Evolutionary conservation across 2,797 vertebrate genomes (phyloP).

Genomic region (Sciurus carolinensis): DNA sequence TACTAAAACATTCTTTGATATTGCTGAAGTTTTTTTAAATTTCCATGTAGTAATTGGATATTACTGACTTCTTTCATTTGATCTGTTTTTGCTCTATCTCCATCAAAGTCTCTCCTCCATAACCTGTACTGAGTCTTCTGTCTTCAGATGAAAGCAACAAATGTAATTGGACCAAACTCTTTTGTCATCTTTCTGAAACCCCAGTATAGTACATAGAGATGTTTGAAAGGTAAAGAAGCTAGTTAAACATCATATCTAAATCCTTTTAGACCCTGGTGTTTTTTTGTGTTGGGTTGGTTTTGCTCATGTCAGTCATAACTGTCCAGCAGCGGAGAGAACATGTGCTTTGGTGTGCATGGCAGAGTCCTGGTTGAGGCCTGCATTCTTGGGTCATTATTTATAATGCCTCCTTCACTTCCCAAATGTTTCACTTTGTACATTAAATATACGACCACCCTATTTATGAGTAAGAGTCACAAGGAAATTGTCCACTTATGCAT

Average conservation of each 20-base stretch:
- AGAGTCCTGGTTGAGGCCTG: background rate
- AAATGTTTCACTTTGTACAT: slow-evolving; percentile 6
- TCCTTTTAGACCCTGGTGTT: background rate
- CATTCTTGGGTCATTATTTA: background rate
- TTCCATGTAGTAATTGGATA: background rate
- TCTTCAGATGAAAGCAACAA: slow-evolving; percentile 65
- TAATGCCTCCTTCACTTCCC: background rate
- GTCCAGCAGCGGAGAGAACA: background rate
- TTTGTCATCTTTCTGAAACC: slow-evolving; percentile 14
- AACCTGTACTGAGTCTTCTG: background rate
- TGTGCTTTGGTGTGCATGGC: background rate
- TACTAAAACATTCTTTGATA: slow-evolving; percentile 68
- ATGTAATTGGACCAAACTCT: slow-evolving; percentile 53
- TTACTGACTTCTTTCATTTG: slow-evolving; percentile 45
- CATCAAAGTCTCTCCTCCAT: background rate
- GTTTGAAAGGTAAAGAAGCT: slow-evolving; percentile 43
- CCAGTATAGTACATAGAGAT: background rate
- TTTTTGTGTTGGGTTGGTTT: slow-evolving; percentile 42
- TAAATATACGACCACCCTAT: slow-evolving; percentile 12
- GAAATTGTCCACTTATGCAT: slow-evolving; percentile 33
- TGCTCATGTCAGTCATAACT: background rate
- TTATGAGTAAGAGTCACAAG: slow-evolving; percentile 10
- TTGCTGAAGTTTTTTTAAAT: background rate
- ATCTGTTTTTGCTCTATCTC: slow-evolving; percentile 67
- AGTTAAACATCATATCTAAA: slow-evolving; percentile 30